phyloP scores from a whole-genome alignment of 2,888 invertebrate genomes.

The Allophyes oxyacanthae region DNA sequence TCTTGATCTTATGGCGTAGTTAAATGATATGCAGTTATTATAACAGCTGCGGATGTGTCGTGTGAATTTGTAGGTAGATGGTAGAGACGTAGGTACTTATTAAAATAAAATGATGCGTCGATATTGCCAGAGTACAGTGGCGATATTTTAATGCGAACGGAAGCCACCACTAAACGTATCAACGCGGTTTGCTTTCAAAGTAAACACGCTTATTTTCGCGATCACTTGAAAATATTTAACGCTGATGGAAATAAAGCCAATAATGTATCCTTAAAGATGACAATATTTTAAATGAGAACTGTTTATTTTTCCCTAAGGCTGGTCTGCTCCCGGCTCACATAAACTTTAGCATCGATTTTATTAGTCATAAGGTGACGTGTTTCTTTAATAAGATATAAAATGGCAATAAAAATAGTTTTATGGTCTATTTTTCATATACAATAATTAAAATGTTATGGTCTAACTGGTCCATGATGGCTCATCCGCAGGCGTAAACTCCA shows the following conservation, averaged over 20 bases:
- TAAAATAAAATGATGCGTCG: slow-evolving; percentile 59
- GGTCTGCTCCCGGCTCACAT: slow-evolving; percentile 15
- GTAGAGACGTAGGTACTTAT: slow-evolving; percentile 36
- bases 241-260: slow-evolving; percentile 70
- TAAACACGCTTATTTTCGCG: slow-evolving; percentile 79
- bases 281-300: slow-evolving; percentile 36
- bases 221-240: slow-evolving; percentile 71
- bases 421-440: slow-evolving; percentile 32
- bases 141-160: slow-evolving; percentile 74
- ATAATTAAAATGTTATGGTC: slow-evolving; percentile 13
- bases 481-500: no score
- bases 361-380: slow-evolving; percentile 25
- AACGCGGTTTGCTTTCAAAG: slow-evolving; percentile 80
- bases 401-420: slow-evolving; percentile 38
- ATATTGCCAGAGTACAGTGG: slow-evolving; percentile 55
- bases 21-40: slow-evolving; percentile 34
- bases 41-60: slow-evolving; percentile 36
- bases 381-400: slow-evolving; percentile 44
- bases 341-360: slow-evolving; percentile 37
- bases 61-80: slow-evolving; percentile 37
- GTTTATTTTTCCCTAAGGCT: slow-evolving; percentile 26
- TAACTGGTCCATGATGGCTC: not conserved
- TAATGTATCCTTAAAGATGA: slow-evolving; percentile 34
- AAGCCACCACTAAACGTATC: slow-evolving; percentile 80
- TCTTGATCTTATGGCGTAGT: slow-evolving; percentile 24